A percentile compares a stretch with the other conserved stretches of the same genome.
phyloP scores from a whole-genome alignment of 2,888 invertebrate genomes.

The Pandemis heparana region DNA sequence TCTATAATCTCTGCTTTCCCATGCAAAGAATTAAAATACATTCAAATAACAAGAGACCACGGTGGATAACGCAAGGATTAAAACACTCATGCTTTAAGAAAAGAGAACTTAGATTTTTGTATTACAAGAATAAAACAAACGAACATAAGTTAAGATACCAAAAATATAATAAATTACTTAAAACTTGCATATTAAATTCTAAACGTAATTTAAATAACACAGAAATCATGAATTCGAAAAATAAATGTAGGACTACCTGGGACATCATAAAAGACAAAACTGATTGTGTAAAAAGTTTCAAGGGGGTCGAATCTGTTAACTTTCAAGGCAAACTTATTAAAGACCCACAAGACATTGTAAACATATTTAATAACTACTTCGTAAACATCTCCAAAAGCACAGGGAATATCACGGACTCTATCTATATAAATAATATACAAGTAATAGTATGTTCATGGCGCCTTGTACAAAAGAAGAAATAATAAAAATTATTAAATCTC shows the following conservation, averaged over 20 bases:
- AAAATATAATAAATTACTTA: neutral
- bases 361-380: neutral
- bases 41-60: neutral
- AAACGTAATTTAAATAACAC: neutral
- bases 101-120: slow-evolving; percentile 2
- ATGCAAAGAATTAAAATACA: neutral
- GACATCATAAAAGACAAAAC: slow-evolving; percentile 9
- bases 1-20: slow-evolving; percentile 13
- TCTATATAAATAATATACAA: neutral
- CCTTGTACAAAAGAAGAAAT: slow-evolving; percentile 1
- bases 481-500: neutral
- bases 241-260: slow-evolving; percentile 1
- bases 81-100: neutral
- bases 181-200: neutral
- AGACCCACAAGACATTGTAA: neutral
- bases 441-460: neutral
- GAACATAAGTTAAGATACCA: neutral
- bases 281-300: neutral
- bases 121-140: slow-evolving; percentile 1
- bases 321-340: slow-evolving; percentile 1
- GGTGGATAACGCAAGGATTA: neutral
- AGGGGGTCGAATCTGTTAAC: neutral
- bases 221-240: neutral
- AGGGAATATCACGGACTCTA: neutral
- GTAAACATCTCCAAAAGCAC: neutral